Evolutionary conservation across 2,113 vertebrate species (phyloP).

Genomic region (Lamprotornis superbus): DNA sequence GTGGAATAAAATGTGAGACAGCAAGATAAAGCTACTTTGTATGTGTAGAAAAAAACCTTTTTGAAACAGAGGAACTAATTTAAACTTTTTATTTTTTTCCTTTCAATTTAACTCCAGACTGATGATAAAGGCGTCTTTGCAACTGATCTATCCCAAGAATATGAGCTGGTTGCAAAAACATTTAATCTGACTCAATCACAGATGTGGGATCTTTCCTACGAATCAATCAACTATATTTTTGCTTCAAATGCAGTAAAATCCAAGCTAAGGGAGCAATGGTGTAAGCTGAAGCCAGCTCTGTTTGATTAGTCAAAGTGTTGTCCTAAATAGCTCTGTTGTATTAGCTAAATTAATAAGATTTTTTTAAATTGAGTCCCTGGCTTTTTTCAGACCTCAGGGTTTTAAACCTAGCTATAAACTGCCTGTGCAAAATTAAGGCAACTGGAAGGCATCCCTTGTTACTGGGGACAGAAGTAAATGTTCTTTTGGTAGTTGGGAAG

Average conservation of each 20-base stretch:
- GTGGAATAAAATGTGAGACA: background rate
- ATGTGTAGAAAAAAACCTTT: background rate
- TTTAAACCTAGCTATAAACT: background rate
- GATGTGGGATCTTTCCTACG: slow-evolving; percentile 87
- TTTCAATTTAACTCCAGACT: slow-evolving; percentile 76
- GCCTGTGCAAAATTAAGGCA: background rate
- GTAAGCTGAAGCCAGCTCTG: slow-evolving; percentile 70
- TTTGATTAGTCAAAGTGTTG: slow-evolving; percentile 34
- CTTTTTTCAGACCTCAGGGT: background rate
- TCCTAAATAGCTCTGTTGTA: background rate
- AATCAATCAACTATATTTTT: slow-evolving; percentile 87
- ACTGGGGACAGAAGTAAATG: background rate
- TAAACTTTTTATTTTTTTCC: background rate
- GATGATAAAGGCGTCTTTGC: slow-evolving; percentile 96
- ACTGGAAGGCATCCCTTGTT: background rate
- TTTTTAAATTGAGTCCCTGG: background rate
- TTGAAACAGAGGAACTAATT: background rate
- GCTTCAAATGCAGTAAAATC: slow-evolving; percentile 80
- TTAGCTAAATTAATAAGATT: background rate
- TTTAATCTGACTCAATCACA: slow-evolving; percentile 83
- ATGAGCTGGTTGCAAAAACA: slow-evolving; percentile 86
- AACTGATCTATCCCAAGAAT: slow-evolving; percentile 91
- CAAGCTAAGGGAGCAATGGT: slow-evolving; percentile 84
- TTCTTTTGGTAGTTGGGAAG: background rate
- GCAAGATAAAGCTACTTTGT: background rate